These are phyloP conservation scores for Chironomus tentans DNA, from an alignment of 2,888 invertebrate genomes.

Conservation along the genomic window DNA sequence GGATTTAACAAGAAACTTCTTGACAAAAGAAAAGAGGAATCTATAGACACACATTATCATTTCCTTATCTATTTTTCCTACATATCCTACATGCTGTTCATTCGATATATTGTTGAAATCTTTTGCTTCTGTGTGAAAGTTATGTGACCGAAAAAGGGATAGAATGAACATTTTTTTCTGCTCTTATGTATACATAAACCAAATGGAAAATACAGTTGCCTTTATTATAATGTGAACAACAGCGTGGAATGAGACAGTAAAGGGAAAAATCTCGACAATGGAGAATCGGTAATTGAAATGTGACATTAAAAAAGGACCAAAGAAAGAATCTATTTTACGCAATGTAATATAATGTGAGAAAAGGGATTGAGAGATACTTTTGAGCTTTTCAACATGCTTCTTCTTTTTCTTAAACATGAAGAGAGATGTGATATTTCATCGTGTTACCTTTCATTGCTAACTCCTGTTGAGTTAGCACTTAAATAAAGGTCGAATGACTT, in stretches of 20 bases:
- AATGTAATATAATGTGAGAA: neutral
- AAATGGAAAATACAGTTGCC: neutral
- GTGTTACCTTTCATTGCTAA: neutral
- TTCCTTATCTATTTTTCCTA: too few species aligned
- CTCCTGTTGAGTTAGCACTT: too few species aligned
- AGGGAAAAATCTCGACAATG: constrained; percentile 11
- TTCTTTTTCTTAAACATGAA: neutral
- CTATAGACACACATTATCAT: too few species aligned
- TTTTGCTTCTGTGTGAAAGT: neutral
- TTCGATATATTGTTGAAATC: too few species aligned
- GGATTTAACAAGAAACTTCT: too few species aligned
- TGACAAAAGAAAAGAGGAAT: too few species aligned
- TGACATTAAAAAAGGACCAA: constrained; percentile 12
- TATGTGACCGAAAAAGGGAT: neutral
- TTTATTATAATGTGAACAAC: neutral
- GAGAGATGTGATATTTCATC: neutral
- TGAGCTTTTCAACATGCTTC: neutral
- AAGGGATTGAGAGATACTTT: neutral
- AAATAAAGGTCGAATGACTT: too few species aligned
- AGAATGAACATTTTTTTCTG: neutral
- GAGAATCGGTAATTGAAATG: constrained; percentile 19
- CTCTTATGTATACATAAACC: too few species aligned
- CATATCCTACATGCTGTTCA: too few species aligned
- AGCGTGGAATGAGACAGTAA: neutral
- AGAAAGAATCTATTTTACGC: neutral